These are phyloP conservation scores for Chiroxiphia lanceolata DNA, from an alignment of 2,797 vertebrate species.

Conservation along the genomic window DNA sequence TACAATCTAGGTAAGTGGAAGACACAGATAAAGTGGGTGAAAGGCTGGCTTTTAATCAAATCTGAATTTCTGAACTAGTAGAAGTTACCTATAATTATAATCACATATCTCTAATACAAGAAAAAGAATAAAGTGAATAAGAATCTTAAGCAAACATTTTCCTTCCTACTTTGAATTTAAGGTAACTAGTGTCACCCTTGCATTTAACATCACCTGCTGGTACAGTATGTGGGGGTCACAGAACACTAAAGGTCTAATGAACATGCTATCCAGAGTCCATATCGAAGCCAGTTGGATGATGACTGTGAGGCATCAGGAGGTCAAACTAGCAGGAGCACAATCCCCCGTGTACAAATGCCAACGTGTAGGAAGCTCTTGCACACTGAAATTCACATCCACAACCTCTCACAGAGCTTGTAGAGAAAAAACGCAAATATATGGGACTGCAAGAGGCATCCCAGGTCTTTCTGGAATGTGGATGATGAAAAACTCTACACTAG, in stretches of 20 bases:
- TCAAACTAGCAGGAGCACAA: not conserved
- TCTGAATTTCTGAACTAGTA: not conserved
- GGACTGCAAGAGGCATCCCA: not conserved
- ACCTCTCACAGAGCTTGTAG: not conserved
- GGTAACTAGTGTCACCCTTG: not conserved
- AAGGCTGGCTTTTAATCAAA: not conserved
- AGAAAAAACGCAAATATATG: not conserved
- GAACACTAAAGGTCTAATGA: not conserved
- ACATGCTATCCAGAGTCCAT: not conserved
- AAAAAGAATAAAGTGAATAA: not conserved
- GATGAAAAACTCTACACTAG: not conserved
- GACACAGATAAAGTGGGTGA: not conserved
- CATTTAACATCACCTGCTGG: not conserved
- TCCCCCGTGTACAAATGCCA: not conserved
- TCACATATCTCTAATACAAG: not conserved
- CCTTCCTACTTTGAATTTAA: not conserved
- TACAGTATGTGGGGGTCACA: not conserved
- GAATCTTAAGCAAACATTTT: not conserved
- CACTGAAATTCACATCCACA: not conserved
- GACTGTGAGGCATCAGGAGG: not conserved
- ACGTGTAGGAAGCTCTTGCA: not conserved
- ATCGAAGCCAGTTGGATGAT: not conserved
- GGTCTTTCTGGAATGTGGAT: not conserved
- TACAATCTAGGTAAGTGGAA: not conserved
- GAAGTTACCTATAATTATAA: not conserved